Evolutionary conservation across 92 coral and sea anemone species (phyloP).

Genomic region (Virgularia gustaviana): DNA sequence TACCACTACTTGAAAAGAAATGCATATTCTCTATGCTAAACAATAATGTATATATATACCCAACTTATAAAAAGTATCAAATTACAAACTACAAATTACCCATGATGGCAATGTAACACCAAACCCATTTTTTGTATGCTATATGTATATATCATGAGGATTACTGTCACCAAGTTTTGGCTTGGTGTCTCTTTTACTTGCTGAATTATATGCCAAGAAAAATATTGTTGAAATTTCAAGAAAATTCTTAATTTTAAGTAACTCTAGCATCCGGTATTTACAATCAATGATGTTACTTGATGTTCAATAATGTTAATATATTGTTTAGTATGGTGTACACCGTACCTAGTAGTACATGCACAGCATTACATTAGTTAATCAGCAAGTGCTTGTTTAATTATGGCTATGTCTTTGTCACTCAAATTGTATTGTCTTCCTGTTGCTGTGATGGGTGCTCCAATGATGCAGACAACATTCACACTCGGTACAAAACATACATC

Average conservation of each 20-base stretch:
- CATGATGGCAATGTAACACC: constrained; percentile 25
- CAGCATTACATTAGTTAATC: neutral
- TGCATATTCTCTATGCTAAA: neutral
- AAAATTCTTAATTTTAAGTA: neutral
- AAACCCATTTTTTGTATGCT: constrained; percentile 9
- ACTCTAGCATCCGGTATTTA: neutral
- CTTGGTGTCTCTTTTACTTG: constrained; percentile 37
- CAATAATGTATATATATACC: neutral
- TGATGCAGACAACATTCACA: constrained; percentile 33
- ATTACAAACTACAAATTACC: constrained; percentile 21
- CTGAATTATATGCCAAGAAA: constrained; percentile 2
- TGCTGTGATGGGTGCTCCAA: constrained; percentile 37
- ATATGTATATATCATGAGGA: constrained; percentile 7
- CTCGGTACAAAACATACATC: constrained; percentile 31
- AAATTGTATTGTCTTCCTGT: constrained; percentile 50
- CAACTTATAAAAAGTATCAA: constrained; percentile 25
- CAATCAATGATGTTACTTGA: neutral
- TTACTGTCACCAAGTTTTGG: constrained; percentile 10
- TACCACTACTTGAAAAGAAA: neutral
- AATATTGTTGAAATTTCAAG: neutral
- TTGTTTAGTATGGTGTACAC: too few relatives aligned
- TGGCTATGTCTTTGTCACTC: constrained; percentile 29
- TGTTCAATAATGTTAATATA: constrained; percentile 1
- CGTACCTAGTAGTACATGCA: constrained; percentile 5
- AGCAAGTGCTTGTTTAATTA: constrained; percentile 37